phyloP scores from a whole-genome alignment of 2,888 invertebrate genomes.

The Volucella inflata region DNA sequence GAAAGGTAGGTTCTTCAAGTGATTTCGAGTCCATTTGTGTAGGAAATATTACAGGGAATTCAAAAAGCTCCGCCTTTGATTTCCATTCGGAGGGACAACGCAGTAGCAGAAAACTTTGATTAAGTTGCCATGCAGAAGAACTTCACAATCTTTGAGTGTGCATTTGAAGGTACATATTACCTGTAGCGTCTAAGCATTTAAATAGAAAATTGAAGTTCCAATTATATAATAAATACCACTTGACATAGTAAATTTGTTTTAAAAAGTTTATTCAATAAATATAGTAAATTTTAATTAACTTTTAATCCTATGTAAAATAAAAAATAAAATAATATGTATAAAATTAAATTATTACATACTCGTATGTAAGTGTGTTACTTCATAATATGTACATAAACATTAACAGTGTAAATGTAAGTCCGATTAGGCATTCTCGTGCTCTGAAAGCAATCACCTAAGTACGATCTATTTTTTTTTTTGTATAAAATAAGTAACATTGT shows the following conservation, averaged over 20 bases:
- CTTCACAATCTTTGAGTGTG: too few relatives aligned
- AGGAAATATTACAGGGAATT: too few relatives aligned
- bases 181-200: not conserved
- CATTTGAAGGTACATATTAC: too few relatives aligned
- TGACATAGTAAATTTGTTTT: conserved; percentile 15
- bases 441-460: not conserved
- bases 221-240: not conserved
- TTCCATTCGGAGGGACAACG: too few relatives aligned
- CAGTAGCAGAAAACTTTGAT: too few relatives aligned
- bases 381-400: conserved; percentile 55
- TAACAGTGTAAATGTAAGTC: conserved; percentile 37
- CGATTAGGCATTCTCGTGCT: not conserved
- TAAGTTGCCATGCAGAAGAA: too few relatives aligned
- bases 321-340: conserved; percentile 27
- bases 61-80: too few relatives aligned
- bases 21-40: too few relatives aligned
- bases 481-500: not conserved
- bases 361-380: conserved; percentile 30
- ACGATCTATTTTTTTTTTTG: conserved; percentile 4
- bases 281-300: conserved; percentile 63
- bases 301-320: conserved; percentile 58
- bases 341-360: conserved; percentile 40
- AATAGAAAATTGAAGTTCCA: not conserved
- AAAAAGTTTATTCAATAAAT: conserved; percentile 72
- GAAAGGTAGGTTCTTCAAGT: too few relatives aligned